phyloP scores from a whole-genome alignment of 2,113 vertebrate genomes.

The Antechinus stuartii region DNA sequence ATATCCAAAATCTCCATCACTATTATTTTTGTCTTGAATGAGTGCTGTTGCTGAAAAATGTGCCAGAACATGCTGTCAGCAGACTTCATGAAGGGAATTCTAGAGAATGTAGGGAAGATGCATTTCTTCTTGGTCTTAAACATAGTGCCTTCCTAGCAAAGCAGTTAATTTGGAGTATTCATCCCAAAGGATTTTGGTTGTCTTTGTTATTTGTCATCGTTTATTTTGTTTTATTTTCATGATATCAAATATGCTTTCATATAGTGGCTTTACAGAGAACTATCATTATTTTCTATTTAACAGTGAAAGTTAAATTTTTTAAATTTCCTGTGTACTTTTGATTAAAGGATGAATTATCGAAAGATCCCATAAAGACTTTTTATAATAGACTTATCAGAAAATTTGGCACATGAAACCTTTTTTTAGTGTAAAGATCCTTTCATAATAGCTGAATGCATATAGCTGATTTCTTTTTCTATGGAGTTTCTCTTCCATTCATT shows the following conservation, averaged over 20 bases:
- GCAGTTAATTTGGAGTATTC: not conserved
- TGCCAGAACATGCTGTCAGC: not conserved
- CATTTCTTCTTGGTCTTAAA: not conserved
- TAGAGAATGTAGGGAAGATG: not conserved
- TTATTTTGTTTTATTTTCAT: not conserved
- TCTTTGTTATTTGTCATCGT: not conserved
- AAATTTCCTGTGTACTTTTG: not conserved
- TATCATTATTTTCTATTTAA: not conserved
- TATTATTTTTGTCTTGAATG: not conserved
- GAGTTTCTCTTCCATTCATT: slow-evolving; percentile 26
- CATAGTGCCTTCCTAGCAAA: not conserved
- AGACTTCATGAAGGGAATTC: not conserved
- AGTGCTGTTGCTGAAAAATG: not conserved
- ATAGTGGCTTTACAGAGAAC: not conserved
- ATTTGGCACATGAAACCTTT: not conserved
- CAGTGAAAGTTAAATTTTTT: not conserved
- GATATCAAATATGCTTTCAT: not conserved
- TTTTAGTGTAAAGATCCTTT: slow-evolving; percentile 21
- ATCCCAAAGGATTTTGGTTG: not conserved
- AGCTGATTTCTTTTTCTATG: slow-evolving; percentile 30
- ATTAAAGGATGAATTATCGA: not conserved
- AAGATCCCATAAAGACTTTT: not conserved
- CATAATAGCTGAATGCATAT: slow-evolving; percentile 47
- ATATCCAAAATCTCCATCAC: not conserved
- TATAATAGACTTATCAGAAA: not conserved